phyloP scores from a whole-genome alignment of 2,797 vertebrate genomes.

The Anguilla obscura region DNA sequence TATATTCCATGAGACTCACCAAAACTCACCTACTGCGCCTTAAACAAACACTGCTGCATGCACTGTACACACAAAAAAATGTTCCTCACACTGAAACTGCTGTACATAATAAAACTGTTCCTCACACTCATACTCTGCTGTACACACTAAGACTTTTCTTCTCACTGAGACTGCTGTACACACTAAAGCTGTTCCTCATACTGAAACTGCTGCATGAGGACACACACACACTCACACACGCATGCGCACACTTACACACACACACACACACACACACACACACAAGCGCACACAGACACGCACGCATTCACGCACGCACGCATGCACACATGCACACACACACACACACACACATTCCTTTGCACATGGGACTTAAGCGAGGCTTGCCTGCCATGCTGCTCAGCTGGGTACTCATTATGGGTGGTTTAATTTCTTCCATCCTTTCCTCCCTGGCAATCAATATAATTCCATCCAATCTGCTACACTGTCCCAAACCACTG shows the following conservation, averaged over 20 bases:
- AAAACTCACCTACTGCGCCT: too few species aligned
- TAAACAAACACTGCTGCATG: too few species aligned
- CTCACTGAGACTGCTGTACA: neutral
- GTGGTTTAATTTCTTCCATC: neutral
- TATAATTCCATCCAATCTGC: constrained; percentile 1
- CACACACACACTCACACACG: neutral
- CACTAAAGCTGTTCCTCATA: neutral
- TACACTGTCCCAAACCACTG: neutral
- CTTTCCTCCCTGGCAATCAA: neutral
- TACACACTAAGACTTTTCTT: neutral
- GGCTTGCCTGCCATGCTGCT: neutral
- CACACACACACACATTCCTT: neutral
- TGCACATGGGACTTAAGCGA: neutral
- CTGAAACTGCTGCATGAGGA: neutral
- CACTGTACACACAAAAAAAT: too few species aligned
- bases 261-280: neutral
- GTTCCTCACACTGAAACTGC: too few species aligned
- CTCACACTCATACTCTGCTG: too few species aligned
- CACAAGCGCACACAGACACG: neutral
- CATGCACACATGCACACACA: neutral
- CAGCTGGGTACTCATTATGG: constrained; percentile 2
- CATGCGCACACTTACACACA: neutral
- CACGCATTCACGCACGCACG: neutral
- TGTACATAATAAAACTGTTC: too few species aligned
- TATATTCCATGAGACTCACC: too few species aligned